These are phyloP conservation scores for Uria aalge DNA, from an alignment of 2,113 vertebrate species.

Conservation along the genomic window DNA sequence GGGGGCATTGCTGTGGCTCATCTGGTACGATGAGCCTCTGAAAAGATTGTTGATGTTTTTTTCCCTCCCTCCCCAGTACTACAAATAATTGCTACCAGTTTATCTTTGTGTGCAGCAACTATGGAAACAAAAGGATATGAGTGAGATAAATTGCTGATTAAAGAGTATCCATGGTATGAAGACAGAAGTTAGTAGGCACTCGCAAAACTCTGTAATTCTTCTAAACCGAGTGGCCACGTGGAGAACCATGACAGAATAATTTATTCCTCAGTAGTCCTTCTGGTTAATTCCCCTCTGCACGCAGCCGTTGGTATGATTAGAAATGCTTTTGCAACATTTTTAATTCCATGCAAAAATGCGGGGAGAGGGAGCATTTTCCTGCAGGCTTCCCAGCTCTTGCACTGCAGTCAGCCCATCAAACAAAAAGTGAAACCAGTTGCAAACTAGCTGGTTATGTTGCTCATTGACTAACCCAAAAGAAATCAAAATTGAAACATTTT, in stretches of 20 bases:
- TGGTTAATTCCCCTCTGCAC: not conserved
- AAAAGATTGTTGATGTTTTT: not conserved
- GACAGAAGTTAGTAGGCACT: not conserved
- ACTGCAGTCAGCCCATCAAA: not conserved
- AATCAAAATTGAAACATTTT: not conserved
- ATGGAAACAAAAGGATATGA: not conserved
- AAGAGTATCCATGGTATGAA: not conserved
- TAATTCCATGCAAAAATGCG: not conserved
- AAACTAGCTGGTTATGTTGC: not conserved
- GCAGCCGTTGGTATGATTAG: not conserved
- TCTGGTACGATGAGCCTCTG: not conserved
- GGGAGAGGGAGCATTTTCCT: not conserved
- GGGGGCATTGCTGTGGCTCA: not conserved
- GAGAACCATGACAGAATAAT: not conserved
- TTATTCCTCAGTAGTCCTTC: not conserved
- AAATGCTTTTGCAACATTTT: not conserved
- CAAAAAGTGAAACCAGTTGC: constrained; percentile 21
- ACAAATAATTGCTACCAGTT: not conserved
- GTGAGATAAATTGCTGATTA: not conserved
- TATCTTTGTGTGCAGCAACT: not conserved
- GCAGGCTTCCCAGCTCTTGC: not conserved
- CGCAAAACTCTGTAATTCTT: not conserved
- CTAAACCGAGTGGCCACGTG: not conserved
- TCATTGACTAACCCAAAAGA: not conserved
- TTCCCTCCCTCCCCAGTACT: not conserved